phyloP scores from a whole-genome alignment of 2,113 vertebrate genomes.

The Ia io region DNA sequence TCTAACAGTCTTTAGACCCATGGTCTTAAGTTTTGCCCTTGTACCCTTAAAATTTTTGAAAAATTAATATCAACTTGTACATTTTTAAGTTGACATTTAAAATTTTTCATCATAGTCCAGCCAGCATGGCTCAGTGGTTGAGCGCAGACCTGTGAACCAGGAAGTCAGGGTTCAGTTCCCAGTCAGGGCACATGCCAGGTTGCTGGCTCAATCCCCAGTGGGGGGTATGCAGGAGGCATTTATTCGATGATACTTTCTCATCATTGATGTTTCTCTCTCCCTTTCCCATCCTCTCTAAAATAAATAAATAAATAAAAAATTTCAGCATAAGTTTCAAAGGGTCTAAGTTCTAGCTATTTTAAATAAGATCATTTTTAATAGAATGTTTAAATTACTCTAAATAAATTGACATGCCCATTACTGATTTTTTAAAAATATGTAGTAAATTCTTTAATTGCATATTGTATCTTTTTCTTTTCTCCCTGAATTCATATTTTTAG shows the following conservation, averaged over 20 bases:
- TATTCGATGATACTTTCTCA: too few species aligned
- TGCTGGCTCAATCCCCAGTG: too few species aligned
- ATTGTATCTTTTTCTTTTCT: constrained; percentile 8
- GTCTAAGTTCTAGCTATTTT: not conserved
- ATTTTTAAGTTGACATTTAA: not conserved
- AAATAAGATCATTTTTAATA: not conserved
- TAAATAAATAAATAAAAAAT: not conserved
- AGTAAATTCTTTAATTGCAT: not conserved
- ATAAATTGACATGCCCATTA: not conserved
- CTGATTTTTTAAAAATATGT: not conserved
- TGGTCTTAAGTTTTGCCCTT: not conserved
- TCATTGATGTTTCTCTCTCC: too few species aligned
- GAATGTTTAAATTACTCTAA: not conserved
- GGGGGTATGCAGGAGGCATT: too few species aligned
- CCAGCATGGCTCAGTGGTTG: too few species aligned
- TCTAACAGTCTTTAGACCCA: not conserved
- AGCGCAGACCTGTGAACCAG: too few species aligned
- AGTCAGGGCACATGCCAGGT: too few species aligned
- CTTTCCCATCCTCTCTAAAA: too few species aligned
- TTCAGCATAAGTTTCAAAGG: not conserved
- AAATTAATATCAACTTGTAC: not conserved
- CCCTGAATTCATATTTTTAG: not conserved
- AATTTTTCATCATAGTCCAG: too few species aligned
- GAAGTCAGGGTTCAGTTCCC: too few species aligned
- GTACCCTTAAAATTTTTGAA: not conserved